Base-by-base conservation (phyloP, 2,797 vertebrate genomes). In the Orestias chungarensis region DNA sequence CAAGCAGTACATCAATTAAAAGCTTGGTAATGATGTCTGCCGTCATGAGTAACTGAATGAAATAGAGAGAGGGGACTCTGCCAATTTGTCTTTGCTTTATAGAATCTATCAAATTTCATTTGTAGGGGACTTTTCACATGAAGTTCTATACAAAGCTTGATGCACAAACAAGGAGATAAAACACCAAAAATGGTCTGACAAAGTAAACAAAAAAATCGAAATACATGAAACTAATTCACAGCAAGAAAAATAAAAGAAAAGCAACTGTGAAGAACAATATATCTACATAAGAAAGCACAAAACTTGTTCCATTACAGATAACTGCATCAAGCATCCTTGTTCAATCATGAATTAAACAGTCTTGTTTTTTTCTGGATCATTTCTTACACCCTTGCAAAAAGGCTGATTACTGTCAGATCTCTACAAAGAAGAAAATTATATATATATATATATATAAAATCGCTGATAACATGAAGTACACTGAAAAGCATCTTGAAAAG, bases 1-100 rank as follows among this genome's bases (percentile, higher is more conserved):
- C 27, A 43, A 42, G 43, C 55, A 69, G 31, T 17, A 33, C 66
- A 71, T 68, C 42, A 71, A 27, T 38, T 46, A 66, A 14, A 52
- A 47, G 12, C 68, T 11, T 1, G 59, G 35, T 40, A 35, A 15
- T 40, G 35, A 62, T 9, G 49, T 82, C 52, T 44, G 44, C 17
- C 64, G 49, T 52, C 10, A 35, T 12, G 29, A 72, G 70, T n/a
- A 66, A 62, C 35, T 40, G 44, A 47, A 47, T n/a, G 44, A 8
- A 33, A 29, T 38, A 50, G 3, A 61, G 59, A 40, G 12, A 38
- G 59, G 20, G 20, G 40, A n/a, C n/a, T n/a, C n/a, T n/a, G n/a
- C n/a, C n/a, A n/a, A n/a, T n/a, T n/a, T n/a, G 10, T n/a, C 23
- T n/a, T n/a, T 23, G 33, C 40, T 62, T 38, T 40, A 62, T n/a